These are phyloP conservation scores for Arnoldichthys spilopterus DNA, from an alignment of 2,797 vertebrate genomes.

Conservation along the genomic window DNA sequence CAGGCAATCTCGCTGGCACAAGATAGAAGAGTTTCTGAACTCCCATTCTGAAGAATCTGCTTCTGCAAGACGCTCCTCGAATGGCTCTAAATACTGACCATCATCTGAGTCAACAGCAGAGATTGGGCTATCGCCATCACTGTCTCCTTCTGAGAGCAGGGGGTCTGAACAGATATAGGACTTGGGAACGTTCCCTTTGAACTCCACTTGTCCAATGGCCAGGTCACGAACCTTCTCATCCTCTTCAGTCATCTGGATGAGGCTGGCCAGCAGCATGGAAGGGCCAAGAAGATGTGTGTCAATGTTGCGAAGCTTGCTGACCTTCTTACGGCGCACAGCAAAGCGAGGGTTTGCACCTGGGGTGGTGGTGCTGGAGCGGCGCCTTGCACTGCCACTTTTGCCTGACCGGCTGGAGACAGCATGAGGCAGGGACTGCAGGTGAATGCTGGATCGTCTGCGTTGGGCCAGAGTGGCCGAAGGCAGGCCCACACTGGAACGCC, in stretches of 20 bases:
- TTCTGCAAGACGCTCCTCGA: constrained; percentile 55
- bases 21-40: constrained; percentile 42
- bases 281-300: constrained; percentile 81
- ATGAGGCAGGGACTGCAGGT: constrained; percentile 57
- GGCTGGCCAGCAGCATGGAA: constrained; percentile 81
- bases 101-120: constrained; percentile 64
- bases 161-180: constrained; percentile 63
- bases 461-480: constrained; percentile 78
- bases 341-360: constrained; percentile 85
- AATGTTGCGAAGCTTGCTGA: constrained; percentile 65
- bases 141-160: constrained; percentile 66
- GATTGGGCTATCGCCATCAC: constrained; percentile 43
- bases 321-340: constrained; percentile 68
- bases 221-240: constrained; percentile 61
- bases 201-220: constrained; percentile 65
- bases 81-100: constrained; percentile 53
- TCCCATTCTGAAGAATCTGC: constrained; percentile 48
- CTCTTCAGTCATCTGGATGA: constrained; percentile 78
- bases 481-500: constrained; percentile 82
- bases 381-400: constrained; percentile 58
- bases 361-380: constrained; percentile 86
- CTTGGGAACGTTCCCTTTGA: constrained; percentile 50
- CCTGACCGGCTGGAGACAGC: constrained; percentile 45
- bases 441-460: constrained; percentile 77
- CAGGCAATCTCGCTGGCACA: constrained; percentile 36